Percentiles rank a stretch among this genome's conserved stretches.
These are phyloP conservation scores for Xenus cinereus DNA, from an alignment of 2,113 vertebrate species.

Conservation along the genomic window DNA sequence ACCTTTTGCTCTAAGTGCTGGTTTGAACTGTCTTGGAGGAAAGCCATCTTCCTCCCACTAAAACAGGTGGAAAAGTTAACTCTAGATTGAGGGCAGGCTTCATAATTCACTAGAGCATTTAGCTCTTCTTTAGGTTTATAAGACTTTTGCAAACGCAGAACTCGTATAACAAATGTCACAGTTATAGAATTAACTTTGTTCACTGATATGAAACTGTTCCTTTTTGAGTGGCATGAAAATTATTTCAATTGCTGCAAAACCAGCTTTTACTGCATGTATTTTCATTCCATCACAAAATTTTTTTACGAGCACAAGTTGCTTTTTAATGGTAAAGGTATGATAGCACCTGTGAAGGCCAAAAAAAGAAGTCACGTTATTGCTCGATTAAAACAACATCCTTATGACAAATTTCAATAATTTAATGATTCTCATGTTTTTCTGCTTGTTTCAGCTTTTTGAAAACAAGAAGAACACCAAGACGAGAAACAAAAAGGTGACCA, in stretches of 20 bases:
- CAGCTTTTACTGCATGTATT: background rate
- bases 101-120: background rate
- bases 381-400: background rate
- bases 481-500: conserved; percentile 78
- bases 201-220: background rate
- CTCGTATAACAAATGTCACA: background rate
- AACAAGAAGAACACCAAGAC: conserved; percentile 78
- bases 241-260: background rate
- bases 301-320: background rate
- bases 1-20: conserved; percentile 7
- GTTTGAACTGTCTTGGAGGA: conserved; percentile 45
- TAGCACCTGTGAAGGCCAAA: background rate
- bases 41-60: conserved; percentile 47
- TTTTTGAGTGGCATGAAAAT: background rate
- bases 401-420: background rate
- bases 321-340: background rate
- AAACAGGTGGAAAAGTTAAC: conserved; percentile 57
- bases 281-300: background rate
- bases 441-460: conserved; percentile 84
- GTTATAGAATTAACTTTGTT: background rate
- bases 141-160: background rate
- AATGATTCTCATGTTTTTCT: background rate
- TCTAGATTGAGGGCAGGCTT: background rate
- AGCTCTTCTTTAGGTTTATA: background rate
- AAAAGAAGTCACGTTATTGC: background rate